These are phyloP conservation scores for Fragum whitleyi DNA, from an alignment of 2,888 invertebrate species.

Conservation along the genomic window DNA sequence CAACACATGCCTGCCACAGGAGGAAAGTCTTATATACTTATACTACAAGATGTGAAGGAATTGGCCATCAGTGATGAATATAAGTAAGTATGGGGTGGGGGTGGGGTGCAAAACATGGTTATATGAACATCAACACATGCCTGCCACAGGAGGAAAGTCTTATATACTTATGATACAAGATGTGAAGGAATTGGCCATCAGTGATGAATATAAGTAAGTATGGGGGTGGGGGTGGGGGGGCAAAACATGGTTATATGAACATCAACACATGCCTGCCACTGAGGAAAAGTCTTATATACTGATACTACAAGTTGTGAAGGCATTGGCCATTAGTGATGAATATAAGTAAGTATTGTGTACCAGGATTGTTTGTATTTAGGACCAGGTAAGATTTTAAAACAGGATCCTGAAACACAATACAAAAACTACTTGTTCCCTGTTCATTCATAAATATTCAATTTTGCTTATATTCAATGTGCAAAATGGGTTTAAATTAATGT, in stretches of 20 bases:
- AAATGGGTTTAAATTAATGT: no score
- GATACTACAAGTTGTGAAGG: conserved; percentile 91
- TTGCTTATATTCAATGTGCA: no score
- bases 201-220: conserved; percentile 89
- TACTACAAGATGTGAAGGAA: conserved; percentile 92
- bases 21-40: conserved; percentile 92
- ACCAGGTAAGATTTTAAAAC: no score
- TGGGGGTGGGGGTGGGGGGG: conserved; percentile 90
- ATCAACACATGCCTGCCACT: conserved; percentile 91
- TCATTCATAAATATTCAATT: no score
- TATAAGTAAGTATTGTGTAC: conserved; percentile 86
- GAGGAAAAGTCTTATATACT: conserved; percentile 93
- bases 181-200: conserved; percentile 90
- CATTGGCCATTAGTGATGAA: conserved; percentile 90
- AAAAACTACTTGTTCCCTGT: no score
- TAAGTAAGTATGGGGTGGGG: conserved; percentile 77
- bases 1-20: conserved; percentile 92
- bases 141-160: conserved; percentile 92
- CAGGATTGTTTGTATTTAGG: no score
- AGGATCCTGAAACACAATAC: no score
- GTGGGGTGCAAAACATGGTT: conserved; percentile 95
- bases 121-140: conserved; percentile 91
- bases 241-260: conserved; percentile 92
- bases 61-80: conserved; percentile 91
- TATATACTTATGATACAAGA: conserved; percentile 92